A percentile compares a stretch with the other conserved stretches of the same genome.
phyloP scores from a whole-genome alignment of 2,888 invertebrate species.

The Isoperla grammatica region DNA sequence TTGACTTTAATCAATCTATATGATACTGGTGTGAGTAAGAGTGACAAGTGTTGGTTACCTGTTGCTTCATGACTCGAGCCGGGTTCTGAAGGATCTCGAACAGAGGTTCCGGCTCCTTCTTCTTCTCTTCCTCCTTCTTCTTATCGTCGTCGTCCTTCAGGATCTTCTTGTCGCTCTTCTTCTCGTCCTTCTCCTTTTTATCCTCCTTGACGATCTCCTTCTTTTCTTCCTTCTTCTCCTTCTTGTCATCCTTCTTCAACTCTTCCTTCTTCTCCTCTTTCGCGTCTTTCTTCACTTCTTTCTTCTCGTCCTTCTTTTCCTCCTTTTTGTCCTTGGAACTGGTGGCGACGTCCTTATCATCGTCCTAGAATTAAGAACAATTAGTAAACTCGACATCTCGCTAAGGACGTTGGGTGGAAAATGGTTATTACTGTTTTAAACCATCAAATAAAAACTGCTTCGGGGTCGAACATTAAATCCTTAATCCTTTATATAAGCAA shows the following conservation, averaged over 20 bases:
- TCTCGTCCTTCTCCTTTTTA: conserved; percentile 37
- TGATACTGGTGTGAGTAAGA: no score
- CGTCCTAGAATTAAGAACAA: conserved; percentile 34
- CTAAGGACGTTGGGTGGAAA: no score
- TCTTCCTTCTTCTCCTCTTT: conserved; percentile 50
- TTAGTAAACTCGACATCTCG: no score
- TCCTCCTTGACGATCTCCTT: conserved; percentile 44
- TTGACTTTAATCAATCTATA: no score
- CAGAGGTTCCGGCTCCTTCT: conserved; percentile 80
- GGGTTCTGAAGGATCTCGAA: conserved; percentile 94
- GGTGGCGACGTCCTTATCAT: conserved; percentile 51
- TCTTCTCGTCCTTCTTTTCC: conserved; percentile 39
- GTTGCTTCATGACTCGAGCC: conserved; percentile 89
- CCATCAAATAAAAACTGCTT: no score
- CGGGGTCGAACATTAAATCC: no score
- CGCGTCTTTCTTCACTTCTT: conserved; percentile 44
- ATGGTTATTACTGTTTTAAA: no score
- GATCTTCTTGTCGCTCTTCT: conserved; percentile 44
- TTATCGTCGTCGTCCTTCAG: conserved; percentile 42
- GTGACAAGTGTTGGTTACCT: conserved; percentile 43
- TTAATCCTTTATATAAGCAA: no score
- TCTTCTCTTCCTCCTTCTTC: conserved; percentile 50
- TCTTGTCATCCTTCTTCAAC: conserved; percentile 37
- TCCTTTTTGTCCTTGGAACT: conserved; percentile 44
- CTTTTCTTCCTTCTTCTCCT: conserved; percentile 43